phyloP scores from a whole-genome alignment of 2,888 invertebrate genomes.

The Andrena praecox region DNA sequence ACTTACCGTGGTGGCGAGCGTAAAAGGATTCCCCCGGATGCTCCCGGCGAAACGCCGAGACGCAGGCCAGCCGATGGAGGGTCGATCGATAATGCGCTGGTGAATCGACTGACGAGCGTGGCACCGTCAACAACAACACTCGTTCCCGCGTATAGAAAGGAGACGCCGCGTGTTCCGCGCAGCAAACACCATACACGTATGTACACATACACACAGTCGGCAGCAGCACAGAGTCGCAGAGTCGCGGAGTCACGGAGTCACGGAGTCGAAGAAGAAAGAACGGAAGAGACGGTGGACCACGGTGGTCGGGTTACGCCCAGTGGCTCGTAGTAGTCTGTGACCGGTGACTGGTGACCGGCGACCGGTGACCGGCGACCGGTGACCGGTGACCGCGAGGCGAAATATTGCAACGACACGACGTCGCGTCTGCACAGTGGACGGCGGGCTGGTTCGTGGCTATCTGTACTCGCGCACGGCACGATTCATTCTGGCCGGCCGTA shows the following conservation, averaged over 20 bases:
- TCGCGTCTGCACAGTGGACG: conserved; percentile 6
- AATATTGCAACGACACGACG: conserved; percentile 18
- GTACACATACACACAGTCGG: neutral
- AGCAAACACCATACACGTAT: conserved; percentile 4
- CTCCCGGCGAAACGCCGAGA: conserved; percentile 24
- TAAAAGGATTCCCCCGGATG: conserved; percentile 1
- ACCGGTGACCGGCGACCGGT: conserved; percentile 14
- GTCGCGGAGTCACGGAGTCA: neutral
- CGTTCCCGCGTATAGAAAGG: conserved; percentile 35
- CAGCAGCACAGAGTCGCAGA: neutral
- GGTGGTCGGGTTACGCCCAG: conserved; percentile 26
- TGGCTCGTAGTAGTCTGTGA: conserved; percentile 2
- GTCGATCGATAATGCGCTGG: conserved; percentile 19
- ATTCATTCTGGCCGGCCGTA: conserved; percentile 39
- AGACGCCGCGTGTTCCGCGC: conserved; percentile 16
- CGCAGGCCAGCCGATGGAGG: conserved; percentile 25
- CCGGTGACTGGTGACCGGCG: no score
- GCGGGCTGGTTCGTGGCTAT: conserved; percentile 10
- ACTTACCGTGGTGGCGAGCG: conserved; percentile 31
- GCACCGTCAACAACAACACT: conserved; percentile 45
- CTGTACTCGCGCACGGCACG: conserved; percentile 26
- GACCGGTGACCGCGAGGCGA: conserved; percentile 25
- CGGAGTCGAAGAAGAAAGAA: neutral
- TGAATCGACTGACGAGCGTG: conserved; percentile 25
- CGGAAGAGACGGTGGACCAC: neutral